Base-by-base conservation (phyloP, 2,888 invertebrate species). In the Agriopis leucophaearia region DNA sequence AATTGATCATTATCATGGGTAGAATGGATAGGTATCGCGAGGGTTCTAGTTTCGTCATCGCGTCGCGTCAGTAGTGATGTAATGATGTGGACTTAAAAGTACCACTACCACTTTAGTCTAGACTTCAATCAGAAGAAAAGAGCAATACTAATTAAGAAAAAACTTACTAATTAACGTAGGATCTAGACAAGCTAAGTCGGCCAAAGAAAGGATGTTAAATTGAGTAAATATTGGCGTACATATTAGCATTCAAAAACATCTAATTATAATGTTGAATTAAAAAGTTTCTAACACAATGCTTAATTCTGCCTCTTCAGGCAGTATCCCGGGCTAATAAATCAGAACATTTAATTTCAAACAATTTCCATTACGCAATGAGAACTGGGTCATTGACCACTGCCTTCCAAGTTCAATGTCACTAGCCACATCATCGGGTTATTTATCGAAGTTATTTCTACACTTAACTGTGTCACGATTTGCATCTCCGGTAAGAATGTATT, bases 381-480 rank as follows among this genome's bases (percentile, higher is more conserved):
- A 56, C 18, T 59, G 36, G 64, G 64, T 56, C 59, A 57, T 40
- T 57, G 61, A 51, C 56, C 66, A 66, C n/a, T 27, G 61, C 47
- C 48, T 47, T 40, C 15, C 59, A 70, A 69, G 65, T 69, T 63
- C 63, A 66, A 62, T 64, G 64, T 42, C 70, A 55, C 52, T 8
- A 13, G 27, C 40, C 40, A 50, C 56, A 66, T 65, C 64, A 64
- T 40, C 61, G 51, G 59, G 63, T 58, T 48, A 56, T 65, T 60
- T 47, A 51, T 58, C 50, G 16, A 15, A 66, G 65, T 62, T 42
- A 57, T 66, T 61, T 57, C 44, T 42, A 57, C 42, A 42, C 51
- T 45, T 62, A 65, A 66, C 56, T 63, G 63, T 69, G 68, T 68
- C 66, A 69, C 69, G 66, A 67, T 58, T 66, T 52, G 66, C 71